Percentiles rank a stretch among this genome's conserved stretches.
These are phyloP conservation scores for Trichopria drosophilae DNA, from an alignment of 2,888 invertebrate genomes.

Conservation along the genomic window DNA sequence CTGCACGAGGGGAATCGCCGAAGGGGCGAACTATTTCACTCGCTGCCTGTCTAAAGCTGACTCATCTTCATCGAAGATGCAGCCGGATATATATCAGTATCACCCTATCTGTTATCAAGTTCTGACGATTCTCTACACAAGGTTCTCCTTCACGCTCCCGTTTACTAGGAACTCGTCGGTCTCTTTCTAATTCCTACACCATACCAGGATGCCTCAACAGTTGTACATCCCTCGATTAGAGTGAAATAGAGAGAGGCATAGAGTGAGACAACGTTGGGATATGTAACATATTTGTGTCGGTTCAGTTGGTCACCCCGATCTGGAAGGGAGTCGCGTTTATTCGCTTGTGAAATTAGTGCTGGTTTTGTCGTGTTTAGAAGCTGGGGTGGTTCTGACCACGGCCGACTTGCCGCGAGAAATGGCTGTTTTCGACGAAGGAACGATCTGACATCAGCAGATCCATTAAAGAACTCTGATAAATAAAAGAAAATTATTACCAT, in stretches of 20 bases:
- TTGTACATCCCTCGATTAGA: not conserved
- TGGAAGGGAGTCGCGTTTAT: slow-evolving; percentile 48
- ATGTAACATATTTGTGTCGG: slow-evolving; percentile 42
- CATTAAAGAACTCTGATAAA: too few relatives aligned
- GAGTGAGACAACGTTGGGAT: too few relatives aligned
- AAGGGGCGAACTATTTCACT: too few relatives aligned
- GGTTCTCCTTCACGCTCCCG: too few relatives aligned
- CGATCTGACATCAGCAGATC: too few relatives aligned
- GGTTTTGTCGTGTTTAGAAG: slow-evolving; percentile 51
- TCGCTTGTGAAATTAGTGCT: slow-evolving; percentile 59
- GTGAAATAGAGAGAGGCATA: too few relatives aligned
- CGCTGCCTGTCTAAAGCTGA: slow-evolving; percentile 41
- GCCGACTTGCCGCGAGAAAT: slow-evolving; percentile 25
- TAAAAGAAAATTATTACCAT: too few relatives aligned
- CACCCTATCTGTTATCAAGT: slow-evolving; percentile 51
- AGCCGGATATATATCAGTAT: slow-evolving; percentile 52
- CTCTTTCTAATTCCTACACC: too few relatives aligned
- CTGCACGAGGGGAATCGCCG: too few relatives aligned
- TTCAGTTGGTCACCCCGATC: slow-evolving; percentile 40
- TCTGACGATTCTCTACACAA: too few relatives aligned
- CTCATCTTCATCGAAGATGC: slow-evolving; percentile 44
- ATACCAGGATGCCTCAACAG: too few relatives aligned
- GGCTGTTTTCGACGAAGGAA: not conserved
- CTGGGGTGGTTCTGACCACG: slow-evolving; percentile 32
- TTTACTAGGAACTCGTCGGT: too few relatives aligned